phyloP scores from a whole-genome alignment of 2,797 vertebrate genomes.

The Pygocentrus nattereri region DNA sequence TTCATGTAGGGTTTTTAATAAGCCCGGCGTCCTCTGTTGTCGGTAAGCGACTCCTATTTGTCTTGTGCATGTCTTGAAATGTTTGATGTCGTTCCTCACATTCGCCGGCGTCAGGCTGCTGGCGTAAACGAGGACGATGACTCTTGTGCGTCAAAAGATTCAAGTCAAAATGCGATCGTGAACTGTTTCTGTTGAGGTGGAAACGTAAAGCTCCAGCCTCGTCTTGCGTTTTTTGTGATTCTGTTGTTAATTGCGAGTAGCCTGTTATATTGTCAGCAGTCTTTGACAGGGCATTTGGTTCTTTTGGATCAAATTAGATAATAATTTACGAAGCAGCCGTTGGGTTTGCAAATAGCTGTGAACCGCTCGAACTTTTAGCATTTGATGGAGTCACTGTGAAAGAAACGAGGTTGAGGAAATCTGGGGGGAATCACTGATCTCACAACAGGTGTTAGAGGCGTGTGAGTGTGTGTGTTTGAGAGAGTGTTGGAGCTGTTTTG shows the following conservation, averaged over 20 bases:
- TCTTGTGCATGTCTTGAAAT: conserved; percentile 46
- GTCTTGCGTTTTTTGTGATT: not conserved
- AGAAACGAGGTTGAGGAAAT: conserved; percentile 29
- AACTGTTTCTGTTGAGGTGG: no score
- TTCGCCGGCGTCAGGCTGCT: conserved; percentile 5
- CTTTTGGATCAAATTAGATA: not conserved
- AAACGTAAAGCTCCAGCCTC: no score
- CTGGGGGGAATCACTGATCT: conserved; percentile 53
- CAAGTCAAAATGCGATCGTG: no score
- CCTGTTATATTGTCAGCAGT: no score
- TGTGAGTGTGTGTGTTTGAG: conserved; percentile 60
- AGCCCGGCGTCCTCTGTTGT: conserved; percentile 67
- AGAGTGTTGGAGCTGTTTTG: conserved; percentile 71
- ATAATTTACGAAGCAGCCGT: no score
- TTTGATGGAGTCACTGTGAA: conserved; percentile 28
- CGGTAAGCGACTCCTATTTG: conserved; percentile 75
- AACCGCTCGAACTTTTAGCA: conserved; percentile 24
- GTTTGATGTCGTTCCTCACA: conserved; percentile 29
- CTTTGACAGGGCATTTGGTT: not conserved
- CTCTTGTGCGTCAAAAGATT: no score
- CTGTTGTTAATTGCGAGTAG: no score
- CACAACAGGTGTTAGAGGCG: conserved; percentile 82
- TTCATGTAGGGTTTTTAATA: conserved; percentile 63
- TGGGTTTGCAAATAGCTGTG: not conserved
- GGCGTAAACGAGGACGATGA: not conserved